Percentiles rank a stretch among this genome's conserved stretches.
These are phyloP conservation scores for Chaetodon trifasciatus DNA, from an alignment of 2,797 vertebrate species.

Conservation along the genomic window DNA sequence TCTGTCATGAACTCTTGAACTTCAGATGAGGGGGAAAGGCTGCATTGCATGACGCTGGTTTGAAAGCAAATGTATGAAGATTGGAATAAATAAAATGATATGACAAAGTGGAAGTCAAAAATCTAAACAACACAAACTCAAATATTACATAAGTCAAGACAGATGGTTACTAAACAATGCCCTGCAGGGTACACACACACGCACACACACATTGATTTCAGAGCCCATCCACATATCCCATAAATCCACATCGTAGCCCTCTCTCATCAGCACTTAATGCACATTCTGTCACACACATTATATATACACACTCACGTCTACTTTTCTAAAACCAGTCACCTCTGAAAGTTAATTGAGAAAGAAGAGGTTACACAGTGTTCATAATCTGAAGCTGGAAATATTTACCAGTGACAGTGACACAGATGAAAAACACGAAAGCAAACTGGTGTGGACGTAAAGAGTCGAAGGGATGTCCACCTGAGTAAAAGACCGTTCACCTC, in stretches of 20 bases:
- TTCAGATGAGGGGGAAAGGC: neutral
- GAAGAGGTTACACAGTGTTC: neutral
- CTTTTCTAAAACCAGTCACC: neutral
- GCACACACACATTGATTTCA: neutral
- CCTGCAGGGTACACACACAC: neutral
- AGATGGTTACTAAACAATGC: neutral
- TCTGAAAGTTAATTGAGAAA: neutral
- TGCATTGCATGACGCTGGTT: neutral
- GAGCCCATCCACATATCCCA: neutral
- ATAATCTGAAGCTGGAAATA: neutral
- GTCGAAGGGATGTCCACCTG: neutral
- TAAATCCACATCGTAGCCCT: neutral
- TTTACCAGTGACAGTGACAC: neutral
- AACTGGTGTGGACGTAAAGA: neutral
- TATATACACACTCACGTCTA: neutral
- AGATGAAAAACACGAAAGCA: neutral
- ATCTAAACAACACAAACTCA: neutral
- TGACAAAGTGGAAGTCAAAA: neutral
- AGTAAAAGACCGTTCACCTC: neutral
- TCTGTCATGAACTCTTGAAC: conserved; percentile 43
- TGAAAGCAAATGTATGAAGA: neutral
- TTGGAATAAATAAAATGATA: neutral
- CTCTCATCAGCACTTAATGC: neutral
- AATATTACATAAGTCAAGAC: neutral
- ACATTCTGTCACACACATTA: neutral